Percentiles rank a stretch among this genome's conserved stretches.
Conservation (phyloP, 2,888 invertebrate genomes). For the Morinoia aosen region DNA sequence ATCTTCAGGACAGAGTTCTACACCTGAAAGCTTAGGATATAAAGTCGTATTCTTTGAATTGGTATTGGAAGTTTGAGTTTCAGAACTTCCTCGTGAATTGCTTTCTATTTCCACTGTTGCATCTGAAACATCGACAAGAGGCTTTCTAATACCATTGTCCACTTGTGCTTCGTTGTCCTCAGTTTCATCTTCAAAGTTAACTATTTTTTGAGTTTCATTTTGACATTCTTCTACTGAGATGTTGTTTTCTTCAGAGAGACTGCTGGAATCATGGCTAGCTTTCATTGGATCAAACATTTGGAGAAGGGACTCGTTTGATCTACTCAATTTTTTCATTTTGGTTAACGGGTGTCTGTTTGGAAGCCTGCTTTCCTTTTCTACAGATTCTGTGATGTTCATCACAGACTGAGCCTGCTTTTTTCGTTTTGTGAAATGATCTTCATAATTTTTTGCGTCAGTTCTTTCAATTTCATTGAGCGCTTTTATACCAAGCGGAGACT, state of each 20-base stretch:
- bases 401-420: background rate
- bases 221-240: background rate
- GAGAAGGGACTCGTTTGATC: slow-evolving; percentile 29
- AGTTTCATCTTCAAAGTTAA: background rate
- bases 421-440: background rate
- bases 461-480: background rate
- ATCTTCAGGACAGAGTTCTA: background rate
- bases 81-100: background rate
- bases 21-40: background rate
- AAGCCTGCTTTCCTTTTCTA: background rate
- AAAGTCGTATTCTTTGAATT: background rate
- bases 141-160: background rate
- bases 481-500: background rate
- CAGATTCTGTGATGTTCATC: background rate
- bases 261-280: background rate
- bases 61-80: background rate
- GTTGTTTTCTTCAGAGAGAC: background rate
- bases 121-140: background rate
- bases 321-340: slow-evolving; percentile 14
- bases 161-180: background rate
- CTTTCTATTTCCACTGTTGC: background rate
- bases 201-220: background rate
- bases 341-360: slow-evolving; percentile 29
- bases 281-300: slow-evolving; percentile 40
- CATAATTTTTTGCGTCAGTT: background rate